These are phyloP conservation scores for Listronotus bonariensis DNA, from an alignment of 1,140 invertebrate species.

Conservation along the genomic window DNA sequence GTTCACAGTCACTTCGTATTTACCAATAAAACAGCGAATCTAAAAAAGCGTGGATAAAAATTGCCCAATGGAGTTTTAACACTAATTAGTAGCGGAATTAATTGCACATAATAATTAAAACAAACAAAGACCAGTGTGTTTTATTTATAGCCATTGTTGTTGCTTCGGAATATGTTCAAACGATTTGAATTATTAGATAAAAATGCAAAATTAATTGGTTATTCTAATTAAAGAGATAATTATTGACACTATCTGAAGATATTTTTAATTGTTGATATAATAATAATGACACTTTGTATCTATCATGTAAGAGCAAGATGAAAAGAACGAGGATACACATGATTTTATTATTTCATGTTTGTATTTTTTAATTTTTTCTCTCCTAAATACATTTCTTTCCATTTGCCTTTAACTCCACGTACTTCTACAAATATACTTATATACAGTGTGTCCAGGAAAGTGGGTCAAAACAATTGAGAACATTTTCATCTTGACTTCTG, in stretches of 20 bases:
- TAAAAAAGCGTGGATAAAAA: slow-evolving; percentile 27
- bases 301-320: too few species aligned
- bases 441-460: too few species aligned
- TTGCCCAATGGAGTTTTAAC: slow-evolving; percentile 29
- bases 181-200: slow-evolving; percentile 14
- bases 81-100: slow-evolving; percentile 20
- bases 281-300: slow-evolving; percentile 9
- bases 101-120: slow-evolving; percentile 30
- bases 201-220: slow-evolving; percentile 30
- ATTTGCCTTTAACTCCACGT: too few species aligned
- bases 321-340: too few species aligned
- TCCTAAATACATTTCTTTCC: too few species aligned
- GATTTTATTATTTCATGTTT: too few species aligned
- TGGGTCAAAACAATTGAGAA: too few species aligned
- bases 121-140: slow-evolving; percentile 16
- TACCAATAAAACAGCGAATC: slow-evolving; percentile 28
- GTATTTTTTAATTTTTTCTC: too few species aligned
- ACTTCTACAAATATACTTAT: too few species aligned
- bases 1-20: slow-evolving; percentile 24
- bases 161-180: slow-evolving; percentile 26
- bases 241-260: slow-evolving; percentile 28
- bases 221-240: slow-evolving; percentile 32
- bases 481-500: too few species aligned
- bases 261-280: slow-evolving; percentile 18
- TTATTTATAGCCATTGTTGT: slow-evolving; percentile 21